Conservation (phyloP, 1,140 invertebrate species). For the Hylaeus volcanicus region DNA sequence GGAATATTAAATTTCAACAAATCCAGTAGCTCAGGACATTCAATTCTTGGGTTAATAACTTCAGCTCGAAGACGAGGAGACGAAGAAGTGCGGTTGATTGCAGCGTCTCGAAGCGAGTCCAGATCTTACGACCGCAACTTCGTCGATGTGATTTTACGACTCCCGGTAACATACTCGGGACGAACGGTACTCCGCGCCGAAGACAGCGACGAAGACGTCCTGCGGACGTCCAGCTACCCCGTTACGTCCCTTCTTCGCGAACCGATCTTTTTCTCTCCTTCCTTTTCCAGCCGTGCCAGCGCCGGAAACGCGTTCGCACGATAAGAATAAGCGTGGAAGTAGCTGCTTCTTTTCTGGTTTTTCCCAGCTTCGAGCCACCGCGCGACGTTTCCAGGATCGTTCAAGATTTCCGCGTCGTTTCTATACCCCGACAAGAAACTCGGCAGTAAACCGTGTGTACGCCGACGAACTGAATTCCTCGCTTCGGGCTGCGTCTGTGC, state of each 20-base stretch:
- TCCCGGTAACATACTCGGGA: conserved; percentile 19
- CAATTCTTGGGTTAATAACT: too few relatives aligned
- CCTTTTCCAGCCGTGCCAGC: not conserved
- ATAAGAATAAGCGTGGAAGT: not conserved
- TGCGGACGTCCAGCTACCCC: conserved; percentile 21
- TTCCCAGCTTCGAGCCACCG: too few relatives aligned
- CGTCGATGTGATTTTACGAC: conserved; percentile 52
- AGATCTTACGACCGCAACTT: conserved; percentile 1
- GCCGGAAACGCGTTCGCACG: conserved; percentile 7
- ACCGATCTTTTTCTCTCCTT: not conserved
- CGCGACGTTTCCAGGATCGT: not conserved
- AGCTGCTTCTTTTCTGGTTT: not conserved
- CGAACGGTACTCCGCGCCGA: conserved; percentile 50
- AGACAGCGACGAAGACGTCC: conserved; percentile 34
- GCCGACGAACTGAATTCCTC: too few relatives aligned
- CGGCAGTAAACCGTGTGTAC: too few relatives aligned
- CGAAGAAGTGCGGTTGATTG: conserved; percentile 40
- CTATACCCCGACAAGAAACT: too few relatives aligned
- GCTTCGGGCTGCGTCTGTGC: too few relatives aligned
- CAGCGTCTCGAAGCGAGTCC: conserved; percentile 23
- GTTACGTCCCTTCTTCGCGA: conserved; percentile 26
- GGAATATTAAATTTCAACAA: too few relatives aligned
- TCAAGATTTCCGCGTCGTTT: not conserved
- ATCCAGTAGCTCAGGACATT: too few relatives aligned
- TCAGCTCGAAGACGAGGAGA: not conserved